Conservation (phyloP, 2,888 invertebrate species). For the Calameuta pallipes region DNA sequence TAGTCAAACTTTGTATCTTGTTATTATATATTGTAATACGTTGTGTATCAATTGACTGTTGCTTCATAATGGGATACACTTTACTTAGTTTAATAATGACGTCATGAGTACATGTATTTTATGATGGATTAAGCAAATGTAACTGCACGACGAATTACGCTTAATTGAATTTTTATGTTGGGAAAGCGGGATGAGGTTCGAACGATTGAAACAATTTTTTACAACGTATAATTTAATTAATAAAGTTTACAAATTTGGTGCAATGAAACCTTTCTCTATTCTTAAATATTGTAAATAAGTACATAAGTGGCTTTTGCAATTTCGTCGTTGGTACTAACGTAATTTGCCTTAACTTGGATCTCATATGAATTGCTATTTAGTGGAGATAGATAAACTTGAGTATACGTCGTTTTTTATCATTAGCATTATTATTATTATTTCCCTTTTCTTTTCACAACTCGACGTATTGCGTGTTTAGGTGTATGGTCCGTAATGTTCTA, state of each 20-base stretch:
- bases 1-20: not conserved
- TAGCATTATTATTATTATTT: not conserved
- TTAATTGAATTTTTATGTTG: not conserved
- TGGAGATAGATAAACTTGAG: not conserved
- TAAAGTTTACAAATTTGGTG: slow-evolving; percentile 56
- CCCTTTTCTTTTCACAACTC: not conserved
- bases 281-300: slow-evolving; percentile 43
- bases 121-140: not conserved
- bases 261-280: slow-evolving; percentile 42
- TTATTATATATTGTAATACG: not conserved
- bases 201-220: slow-evolving; percentile 23
- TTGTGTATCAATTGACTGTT: not conserved
- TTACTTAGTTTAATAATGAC: not conserved
- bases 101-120: not conserved
- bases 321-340: not conserved
- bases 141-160: not conserved
- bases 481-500: not conserved
- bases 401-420: not conserved
- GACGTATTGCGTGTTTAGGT: not conserved
- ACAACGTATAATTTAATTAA: slow-evolving; percentile 51
- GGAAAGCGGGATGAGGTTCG: not conserved
- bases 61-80: not conserved
- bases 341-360: not conserved
- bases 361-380: not conserved
- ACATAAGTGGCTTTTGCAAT: slow-evolving; percentile 37